These are phyloP conservation scores for Machaerirhynchus nigripectus DNA, from an alignment of 2,113 vertebrate genomes.

Conservation along the genomic window DNA sequence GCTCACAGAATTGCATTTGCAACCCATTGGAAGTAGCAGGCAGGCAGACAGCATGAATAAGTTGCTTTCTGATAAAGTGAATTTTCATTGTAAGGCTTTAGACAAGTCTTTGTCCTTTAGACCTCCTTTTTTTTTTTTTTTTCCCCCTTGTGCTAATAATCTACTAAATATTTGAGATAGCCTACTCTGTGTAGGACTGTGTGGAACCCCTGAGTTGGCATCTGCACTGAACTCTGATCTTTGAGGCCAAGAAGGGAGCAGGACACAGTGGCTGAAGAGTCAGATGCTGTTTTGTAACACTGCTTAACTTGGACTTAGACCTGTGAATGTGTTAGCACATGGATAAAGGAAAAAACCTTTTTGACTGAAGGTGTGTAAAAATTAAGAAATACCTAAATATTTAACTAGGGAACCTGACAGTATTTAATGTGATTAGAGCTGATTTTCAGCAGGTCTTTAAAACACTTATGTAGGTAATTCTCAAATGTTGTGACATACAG, in stretches of 20 bases:
- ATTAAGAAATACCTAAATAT: slow-evolving; percentile 9
- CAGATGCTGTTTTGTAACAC: background rate
- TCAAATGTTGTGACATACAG: background rate
- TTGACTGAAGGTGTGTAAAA: slow-evolving; percentile 15
- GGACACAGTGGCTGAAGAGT: background rate
- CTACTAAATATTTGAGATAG: background rate
- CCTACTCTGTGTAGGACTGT: background rate
- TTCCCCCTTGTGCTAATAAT: background rate
- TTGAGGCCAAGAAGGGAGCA: background rate
- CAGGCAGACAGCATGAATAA: background rate
- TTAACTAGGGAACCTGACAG: background rate
- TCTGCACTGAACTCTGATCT: slow-evolving; percentile 28
- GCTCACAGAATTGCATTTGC: background rate
- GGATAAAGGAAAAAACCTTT: background rate
- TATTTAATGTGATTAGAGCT: background rate
- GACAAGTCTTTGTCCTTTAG: background rate
- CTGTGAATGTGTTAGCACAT: background rate
- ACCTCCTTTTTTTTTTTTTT: background rate
- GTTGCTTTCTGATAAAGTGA: background rate
- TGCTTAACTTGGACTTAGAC: slow-evolving; percentile 21
- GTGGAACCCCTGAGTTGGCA: background rate
- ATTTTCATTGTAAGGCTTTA: background rate
- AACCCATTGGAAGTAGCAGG: background rate
- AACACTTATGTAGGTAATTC: background rate
- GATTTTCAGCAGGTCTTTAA: background rate